Percentiles rank a stretch among this genome's conserved stretches.
phyloP scores from a whole-genome alignment of 2,113 vertebrate species.

The Oncorhynchus masou region DNA sequence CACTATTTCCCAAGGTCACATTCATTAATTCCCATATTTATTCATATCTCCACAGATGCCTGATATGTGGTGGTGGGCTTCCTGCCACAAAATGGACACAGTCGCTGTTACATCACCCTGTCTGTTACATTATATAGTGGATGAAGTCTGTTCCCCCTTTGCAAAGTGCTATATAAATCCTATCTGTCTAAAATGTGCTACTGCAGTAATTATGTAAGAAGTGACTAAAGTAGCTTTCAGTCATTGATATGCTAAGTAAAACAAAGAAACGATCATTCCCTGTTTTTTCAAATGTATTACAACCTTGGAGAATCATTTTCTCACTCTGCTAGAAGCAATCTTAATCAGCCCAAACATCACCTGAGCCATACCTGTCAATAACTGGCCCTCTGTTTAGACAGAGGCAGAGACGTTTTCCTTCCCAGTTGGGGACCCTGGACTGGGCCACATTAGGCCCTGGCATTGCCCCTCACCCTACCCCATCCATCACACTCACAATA shows the following conservation, averaged over 20 bases:
- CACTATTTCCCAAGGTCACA: neutral
- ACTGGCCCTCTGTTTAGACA: constrained; percentile 19
- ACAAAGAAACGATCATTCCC: neutral
- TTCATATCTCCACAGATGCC: neutral
- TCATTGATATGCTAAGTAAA: constrained; percentile 4
- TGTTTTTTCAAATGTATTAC: neutral
- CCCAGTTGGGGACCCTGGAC: constrained; percentile 8
- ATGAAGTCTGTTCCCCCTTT: no score
- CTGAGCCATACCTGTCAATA: constrained; percentile 28
- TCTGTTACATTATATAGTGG: no score
- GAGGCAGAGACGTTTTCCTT: constrained; percentile 6
- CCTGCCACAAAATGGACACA: neutral
- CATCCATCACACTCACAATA: constrained; percentile 18
- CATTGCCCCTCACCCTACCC: constrained; percentile 11
- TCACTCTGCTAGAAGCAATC: neutral
- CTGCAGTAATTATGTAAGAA: no score
- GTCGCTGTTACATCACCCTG: no score
- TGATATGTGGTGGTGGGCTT: neutral
- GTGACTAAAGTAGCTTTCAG: no score
- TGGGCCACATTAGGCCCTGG: constrained; percentile 17
- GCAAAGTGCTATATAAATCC: no score
- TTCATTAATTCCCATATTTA: neutral
- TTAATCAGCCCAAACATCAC: constrained; percentile 2
- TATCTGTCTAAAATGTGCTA: no score
- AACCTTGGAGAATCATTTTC: constrained; percentile 6